These are phyloP conservation scores for Meandrina meandrites DNA, from an alignment of 92 coral and sea anemone species.

Conservation along the genomic window DNA sequence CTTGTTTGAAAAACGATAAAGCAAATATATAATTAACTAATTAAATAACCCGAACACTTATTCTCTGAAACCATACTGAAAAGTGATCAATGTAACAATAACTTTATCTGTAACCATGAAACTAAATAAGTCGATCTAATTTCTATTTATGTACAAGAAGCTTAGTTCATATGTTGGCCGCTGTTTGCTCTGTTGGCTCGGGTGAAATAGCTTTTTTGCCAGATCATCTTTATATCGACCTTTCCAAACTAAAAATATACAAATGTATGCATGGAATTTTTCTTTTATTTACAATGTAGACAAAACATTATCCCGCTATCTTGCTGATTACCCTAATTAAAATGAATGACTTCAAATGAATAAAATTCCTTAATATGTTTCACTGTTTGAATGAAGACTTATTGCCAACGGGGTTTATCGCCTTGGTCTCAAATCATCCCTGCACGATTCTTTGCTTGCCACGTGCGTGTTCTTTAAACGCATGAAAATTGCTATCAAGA, in stretches of 20 bases:
- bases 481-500: neutral
- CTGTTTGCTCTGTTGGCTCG: neutral
- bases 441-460: neutral
- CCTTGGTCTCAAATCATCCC: neutral
- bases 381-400: neutral
- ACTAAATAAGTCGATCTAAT: neutral
- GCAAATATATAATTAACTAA: neutral
- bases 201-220: neutral
- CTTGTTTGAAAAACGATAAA: neutral
- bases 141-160: neutral
- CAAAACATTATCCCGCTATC: constrained; percentile 19
- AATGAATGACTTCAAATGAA: constrained; percentile 15
- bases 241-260: neutral
- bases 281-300: constrained; percentile 14
- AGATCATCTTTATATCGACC: neutral
- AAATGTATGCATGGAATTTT: constrained; percentile 11
- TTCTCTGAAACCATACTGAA: neutral
- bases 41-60: neutral
- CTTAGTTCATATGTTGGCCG: neutral
- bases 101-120: neutral
- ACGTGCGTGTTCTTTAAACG: neutral
- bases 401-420: neutral
- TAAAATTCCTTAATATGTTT: constrained; percentile 1
- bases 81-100: neutral
- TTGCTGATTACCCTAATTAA: constrained; percentile 23